Evolutionary conservation across 1,140 invertebrate genomes (phyloP), one percentile per base, ranked within the genome.

Genomic region (Zaprionus capensis): DNA sequence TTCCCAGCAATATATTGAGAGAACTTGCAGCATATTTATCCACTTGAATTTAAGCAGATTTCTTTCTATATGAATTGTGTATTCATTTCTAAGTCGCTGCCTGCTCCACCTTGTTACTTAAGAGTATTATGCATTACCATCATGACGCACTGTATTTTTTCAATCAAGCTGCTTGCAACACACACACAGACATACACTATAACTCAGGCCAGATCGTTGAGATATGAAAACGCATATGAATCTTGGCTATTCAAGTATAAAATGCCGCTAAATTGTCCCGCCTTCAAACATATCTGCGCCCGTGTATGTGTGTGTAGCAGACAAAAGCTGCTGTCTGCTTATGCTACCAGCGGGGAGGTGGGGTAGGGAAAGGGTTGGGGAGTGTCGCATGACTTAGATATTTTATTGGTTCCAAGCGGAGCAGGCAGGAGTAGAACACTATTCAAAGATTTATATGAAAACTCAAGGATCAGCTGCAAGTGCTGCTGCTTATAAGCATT

Each of bases 401-500:
- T 71, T 67, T 70, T 79, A 71, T 55, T 74, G 53, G 36, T 66
- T 66, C 44, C 44, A 82, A 71, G 66, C 76, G 49, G 67, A 46
- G 41, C 41, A 44, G 41, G 41, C 41, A 44, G 41, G 58, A 59
- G 67, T 62, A 67, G 62, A 34, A 56, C 61, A 65, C 75, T 64
- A 76, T 81, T 81, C 49, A 87, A 83, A 76, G 81, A 88, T 87
- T 87, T 88, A 83, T 81, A 81, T 62, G 81, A 81, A 81, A 76
- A 76, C 69, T 84, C 78, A 87, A 88, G 84, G 74, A 81, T 88
- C 81, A 75, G 67, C 76, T 65, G 74, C 65, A 69, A 66, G 76
- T 49, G 59, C 68, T 69, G 64, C 67, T 75, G 70, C 69, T 64
- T 76, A 46, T 69, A 41, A 61, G 58, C 55, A 46, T 41, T 63